These are phyloP conservation scores for Coremacera marginata DNA, from an alignment of 2,888 invertebrate species.

Conservation along the genomic window DNA sequence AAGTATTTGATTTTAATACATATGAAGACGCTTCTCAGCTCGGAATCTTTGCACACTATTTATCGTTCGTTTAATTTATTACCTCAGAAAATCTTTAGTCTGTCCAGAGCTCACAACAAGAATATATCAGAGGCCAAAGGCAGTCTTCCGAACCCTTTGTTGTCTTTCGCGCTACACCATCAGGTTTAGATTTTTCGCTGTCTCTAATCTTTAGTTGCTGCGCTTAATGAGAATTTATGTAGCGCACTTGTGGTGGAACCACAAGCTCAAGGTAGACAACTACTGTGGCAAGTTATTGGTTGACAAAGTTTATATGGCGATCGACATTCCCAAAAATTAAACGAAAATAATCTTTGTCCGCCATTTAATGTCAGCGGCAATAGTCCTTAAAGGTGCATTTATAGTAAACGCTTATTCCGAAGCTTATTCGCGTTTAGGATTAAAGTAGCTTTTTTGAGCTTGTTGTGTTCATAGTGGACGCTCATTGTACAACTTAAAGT, in stretches of 20 bases:
- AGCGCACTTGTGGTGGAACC: background rate
- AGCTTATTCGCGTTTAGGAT: no score
- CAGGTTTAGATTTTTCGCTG: no score
- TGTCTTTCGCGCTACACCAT: background rate
- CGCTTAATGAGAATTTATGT: background rate
- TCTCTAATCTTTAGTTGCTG: background rate
- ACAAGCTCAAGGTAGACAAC: background rate
- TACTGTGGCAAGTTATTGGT: background rate
- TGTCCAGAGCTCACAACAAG: background rate
- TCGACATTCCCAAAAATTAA: no score
- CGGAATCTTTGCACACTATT: background rate
- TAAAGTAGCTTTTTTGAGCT: no score
- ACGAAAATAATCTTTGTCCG: no score
- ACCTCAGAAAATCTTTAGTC: background rate
- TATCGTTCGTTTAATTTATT: background rate
- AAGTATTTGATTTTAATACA: background rate
- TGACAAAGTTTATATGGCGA: no score
- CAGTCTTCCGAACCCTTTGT: background rate
- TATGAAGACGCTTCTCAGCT: no score
- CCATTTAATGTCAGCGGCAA: no score
- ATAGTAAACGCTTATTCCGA: no score
- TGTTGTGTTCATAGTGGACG: no score
- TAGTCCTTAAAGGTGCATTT: no score
- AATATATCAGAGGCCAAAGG: background rate
- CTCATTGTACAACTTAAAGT: no score